phyloP scores from a whole-genome alignment of 2,113 vertebrate species.

The Planiliza haematocheilus region DNA sequence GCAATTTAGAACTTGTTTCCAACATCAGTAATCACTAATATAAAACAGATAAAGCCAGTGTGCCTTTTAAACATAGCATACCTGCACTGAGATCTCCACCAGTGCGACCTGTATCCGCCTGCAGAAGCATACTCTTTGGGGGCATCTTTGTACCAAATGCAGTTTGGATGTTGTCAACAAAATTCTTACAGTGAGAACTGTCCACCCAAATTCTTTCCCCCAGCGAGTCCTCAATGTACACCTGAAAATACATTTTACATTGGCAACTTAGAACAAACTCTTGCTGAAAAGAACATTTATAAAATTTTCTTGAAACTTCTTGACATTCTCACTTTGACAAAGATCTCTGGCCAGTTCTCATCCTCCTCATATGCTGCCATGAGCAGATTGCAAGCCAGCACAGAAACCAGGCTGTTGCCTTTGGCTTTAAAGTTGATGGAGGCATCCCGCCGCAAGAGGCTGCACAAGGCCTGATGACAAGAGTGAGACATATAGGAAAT shows the following conservation, averaged over 20 bases:
- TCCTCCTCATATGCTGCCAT: constrained; percentile 99
- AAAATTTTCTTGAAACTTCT: not conserved
- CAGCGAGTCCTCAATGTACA: constrained; percentile 97
- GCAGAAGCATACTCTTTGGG: constrained; percentile 94
- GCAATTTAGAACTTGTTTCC: not conserved
- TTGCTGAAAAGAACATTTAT: not conserved
- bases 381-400: constrained; percentile 94
- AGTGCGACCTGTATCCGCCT: constrained; percentile 88
- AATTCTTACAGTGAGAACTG: constrained; percentile 95
- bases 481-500: not conserved
- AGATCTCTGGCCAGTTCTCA: constrained; percentile 99
- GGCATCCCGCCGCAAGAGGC: constrained; percentile 93
- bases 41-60: not conserved
- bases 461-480: constrained; percentile 89
- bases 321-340: constrained; percentile 88
- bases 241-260: constrained; percentile 78
- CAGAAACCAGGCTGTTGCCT: constrained; percentile 96
- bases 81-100: constrained; percentile 96
- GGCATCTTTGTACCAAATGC: constrained; percentile 97
- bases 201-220: constrained; percentile 99
- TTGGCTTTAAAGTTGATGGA: constrained; percentile 99
- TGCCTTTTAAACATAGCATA: constrained; percentile 34
- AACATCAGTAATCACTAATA: not conserved
- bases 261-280: not conserved
- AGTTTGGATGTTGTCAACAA: constrained; percentile 98